A percentile compares a stretch with the other conserved stretches of the same genome.
Conservation (phyloP, 2,797 vertebrate species). For the Hephaestus fuliginosus region DNA sequence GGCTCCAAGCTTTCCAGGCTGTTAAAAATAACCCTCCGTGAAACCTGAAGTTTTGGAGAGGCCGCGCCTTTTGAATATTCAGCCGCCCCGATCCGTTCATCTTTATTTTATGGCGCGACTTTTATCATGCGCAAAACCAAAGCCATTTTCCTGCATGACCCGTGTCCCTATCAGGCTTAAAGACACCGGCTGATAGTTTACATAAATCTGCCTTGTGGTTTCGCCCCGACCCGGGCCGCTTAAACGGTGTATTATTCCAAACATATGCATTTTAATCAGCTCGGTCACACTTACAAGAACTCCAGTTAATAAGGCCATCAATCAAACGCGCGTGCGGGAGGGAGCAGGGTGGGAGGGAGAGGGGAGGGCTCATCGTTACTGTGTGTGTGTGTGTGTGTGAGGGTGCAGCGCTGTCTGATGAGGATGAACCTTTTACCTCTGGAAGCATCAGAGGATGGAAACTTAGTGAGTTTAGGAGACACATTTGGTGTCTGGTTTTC, state of each 20-base stretch:
- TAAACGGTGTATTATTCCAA: conserved; percentile 99
- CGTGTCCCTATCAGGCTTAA: conserved; percentile 71
- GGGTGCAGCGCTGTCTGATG: conserved; percentile 55
- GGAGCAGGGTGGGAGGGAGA: neutral
- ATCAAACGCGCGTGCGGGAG: conserved; percentile 88
- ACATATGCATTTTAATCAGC: conserved; percentile 99
- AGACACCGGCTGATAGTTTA: conserved; percentile 81
- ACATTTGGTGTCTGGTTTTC: neutral
- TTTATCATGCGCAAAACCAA: conserved; percentile 67
- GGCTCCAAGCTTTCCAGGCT: conserved; percentile 45
- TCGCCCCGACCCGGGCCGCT: conserved; percentile 85
- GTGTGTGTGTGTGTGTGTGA: conserved; percentile 4
- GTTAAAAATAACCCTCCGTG: conserved; percentile 45
- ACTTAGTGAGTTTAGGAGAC: neutral
- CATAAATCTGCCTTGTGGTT: conserved; percentile 85
- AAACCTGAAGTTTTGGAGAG: conserved; percentile 35
- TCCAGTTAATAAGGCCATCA: conserved; percentile 99
- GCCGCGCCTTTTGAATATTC: conserved; percentile 51
- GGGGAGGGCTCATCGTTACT: conserved; percentile 4
- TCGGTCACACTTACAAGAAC: conserved; percentile 99
- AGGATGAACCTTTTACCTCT: conserved; percentile 63
- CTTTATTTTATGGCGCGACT: conserved; percentile 59
- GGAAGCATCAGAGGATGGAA: conserved; percentile 5
- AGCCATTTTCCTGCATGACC: conserved; percentile 64
- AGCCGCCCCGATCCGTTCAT: conserved; percentile 37